A percentile compares a stretch with the other conserved stretches of the same genome.
These are phyloP conservation scores for Eospalax fontanierii DNA, from an alignment of 2,797 vertebrate genomes.

Conservation along the genomic window DNA sequence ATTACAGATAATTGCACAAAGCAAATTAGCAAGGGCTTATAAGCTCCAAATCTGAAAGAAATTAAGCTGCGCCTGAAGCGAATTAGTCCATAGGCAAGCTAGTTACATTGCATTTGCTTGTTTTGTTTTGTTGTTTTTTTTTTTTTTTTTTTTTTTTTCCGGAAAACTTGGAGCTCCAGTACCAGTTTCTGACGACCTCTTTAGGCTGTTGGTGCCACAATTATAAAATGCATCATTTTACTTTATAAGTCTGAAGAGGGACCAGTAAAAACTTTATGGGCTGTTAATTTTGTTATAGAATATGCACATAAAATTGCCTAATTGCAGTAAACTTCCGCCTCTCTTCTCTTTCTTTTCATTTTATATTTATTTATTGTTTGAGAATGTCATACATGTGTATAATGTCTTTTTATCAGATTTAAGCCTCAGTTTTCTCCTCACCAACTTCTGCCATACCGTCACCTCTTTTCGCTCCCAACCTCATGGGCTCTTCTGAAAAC, in stretches of 20 bases:
- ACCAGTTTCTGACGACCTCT: slow-evolving; percentile 40
- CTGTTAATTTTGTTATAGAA: slow-evolving; percentile 70
- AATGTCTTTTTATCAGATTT: background rate
- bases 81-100: slow-evolving; percentile 69
- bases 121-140: background rate
- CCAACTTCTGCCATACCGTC: background rate
- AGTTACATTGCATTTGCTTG: slow-evolving; percentile 52
- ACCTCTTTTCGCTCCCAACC: background rate
- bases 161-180: slow-evolving; percentile 16
- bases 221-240: slow-evolving; percentile 69
- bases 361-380: background rate
- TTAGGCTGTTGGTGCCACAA: slow-evolving; percentile 2
- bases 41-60: slow-evolving; percentile 53
- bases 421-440: background rate
- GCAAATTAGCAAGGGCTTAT: slow-evolving; percentile 61
- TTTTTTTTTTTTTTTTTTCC: background rate
- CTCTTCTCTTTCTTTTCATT: slow-evolving; percentile 22
- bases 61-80: slow-evolving; percentile 70
- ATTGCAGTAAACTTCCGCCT: slow-evolving; percentile 7
- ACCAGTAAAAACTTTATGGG: slow-evolving; percentile 52
- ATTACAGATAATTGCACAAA: slow-evolving; percentile 49
- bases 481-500: background rate
- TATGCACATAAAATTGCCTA: slow-evolving; percentile 53
- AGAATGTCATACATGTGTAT: background rate
- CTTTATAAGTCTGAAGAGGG: slow-evolving; percentile 53